Evolutionary conservation across 2,888 invertebrate species (phyloP).

Genomic region (Hydrotaea diabolus): DNA sequence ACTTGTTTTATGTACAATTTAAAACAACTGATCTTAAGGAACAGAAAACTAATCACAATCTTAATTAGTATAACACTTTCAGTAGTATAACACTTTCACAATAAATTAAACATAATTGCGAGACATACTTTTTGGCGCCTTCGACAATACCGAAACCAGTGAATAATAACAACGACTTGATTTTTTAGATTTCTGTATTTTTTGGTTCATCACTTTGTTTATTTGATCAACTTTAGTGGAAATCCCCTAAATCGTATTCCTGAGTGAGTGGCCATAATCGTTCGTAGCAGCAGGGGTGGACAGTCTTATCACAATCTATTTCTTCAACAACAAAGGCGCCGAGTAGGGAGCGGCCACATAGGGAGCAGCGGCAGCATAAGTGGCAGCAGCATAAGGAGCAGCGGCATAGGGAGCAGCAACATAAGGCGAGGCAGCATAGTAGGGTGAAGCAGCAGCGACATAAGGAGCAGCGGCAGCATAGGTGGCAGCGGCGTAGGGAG

Average conservation of each 20-base stretch:
- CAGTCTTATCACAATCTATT: constrained; percentile 70
- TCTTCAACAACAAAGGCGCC: constrained; percentile 74
- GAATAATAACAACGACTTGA: neutral
- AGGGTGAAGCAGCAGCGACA: constrained; percentile 66
- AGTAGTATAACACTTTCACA: neutral
- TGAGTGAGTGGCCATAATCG: constrained; percentile 41
- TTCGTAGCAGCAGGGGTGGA: constrained; percentile 15
- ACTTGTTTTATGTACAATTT: too few species aligned
- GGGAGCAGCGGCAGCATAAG: constrained; percentile 68
- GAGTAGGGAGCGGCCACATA: constrained; percentile 68
- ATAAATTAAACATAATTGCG: neutral
- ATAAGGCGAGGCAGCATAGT: constrained; percentile 70
- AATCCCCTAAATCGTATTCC: constrained; percentile 57
- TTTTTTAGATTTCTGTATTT: neutral
- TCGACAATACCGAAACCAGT: neutral
- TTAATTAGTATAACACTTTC: neutral
- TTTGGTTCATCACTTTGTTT: constrained; percentile 14
- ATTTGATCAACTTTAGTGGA: constrained; percentile 37
- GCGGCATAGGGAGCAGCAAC: constrained; percentile 60
- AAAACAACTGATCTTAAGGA: too few species aligned
- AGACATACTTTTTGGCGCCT: constrained; percentile 44
- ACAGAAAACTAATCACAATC: too few species aligned
- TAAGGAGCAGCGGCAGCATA: constrained; percentile 64
- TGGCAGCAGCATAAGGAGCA: constrained; percentile 70
- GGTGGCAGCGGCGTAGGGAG: constrained; percentile 71